Conservation (phyloP, 2,888 invertebrate genomes). For the Myopa testacea region DNA sequence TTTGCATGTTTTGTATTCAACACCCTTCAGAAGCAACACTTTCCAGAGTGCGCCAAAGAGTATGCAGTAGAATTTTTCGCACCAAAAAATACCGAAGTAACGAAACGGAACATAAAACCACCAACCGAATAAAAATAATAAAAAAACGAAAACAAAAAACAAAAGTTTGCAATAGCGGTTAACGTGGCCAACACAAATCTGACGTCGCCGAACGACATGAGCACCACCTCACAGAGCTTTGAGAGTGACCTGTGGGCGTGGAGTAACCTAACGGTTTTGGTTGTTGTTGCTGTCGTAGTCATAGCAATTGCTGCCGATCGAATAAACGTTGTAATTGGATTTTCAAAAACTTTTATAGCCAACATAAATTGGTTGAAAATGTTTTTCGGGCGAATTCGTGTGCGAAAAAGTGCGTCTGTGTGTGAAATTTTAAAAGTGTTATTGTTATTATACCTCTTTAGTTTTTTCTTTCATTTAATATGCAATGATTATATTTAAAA, state of each 20-base stretch:
- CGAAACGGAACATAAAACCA: no score
- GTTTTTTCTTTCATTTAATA: not conserved
- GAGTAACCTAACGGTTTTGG: not conserved
- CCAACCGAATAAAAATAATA: not conserved
- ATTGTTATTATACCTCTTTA: not conserved
- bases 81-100: conserved; percentile 4
- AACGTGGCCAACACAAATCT: conserved; percentile 2
- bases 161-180: not conserved
- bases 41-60: not conserved
- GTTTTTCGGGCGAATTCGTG: not conserved
- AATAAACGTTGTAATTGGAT: conserved; percentile 33
- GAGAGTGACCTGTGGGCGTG: not conserved
- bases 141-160: not conserved
- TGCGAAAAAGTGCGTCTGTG: not conserved
- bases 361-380: conserved; percentile 23
- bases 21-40: not conserved
- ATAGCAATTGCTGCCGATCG: conserved; percentile 30
- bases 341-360: conserved; percentile 30
- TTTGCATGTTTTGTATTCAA: not conserved
- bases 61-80: conserved; percentile 9
- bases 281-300: conserved; percentile 19
- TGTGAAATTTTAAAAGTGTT: not conserved
- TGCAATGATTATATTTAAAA: not conserved
- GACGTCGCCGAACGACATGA: not conserved
- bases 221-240: not conserved